A percentile compares a stretch with the other conserved stretches of the same genome.
Evolutionary conservation across 2,797 vertebrate genomes (phyloP).

Genomic region (Myiotriccus ornatus): DNA sequence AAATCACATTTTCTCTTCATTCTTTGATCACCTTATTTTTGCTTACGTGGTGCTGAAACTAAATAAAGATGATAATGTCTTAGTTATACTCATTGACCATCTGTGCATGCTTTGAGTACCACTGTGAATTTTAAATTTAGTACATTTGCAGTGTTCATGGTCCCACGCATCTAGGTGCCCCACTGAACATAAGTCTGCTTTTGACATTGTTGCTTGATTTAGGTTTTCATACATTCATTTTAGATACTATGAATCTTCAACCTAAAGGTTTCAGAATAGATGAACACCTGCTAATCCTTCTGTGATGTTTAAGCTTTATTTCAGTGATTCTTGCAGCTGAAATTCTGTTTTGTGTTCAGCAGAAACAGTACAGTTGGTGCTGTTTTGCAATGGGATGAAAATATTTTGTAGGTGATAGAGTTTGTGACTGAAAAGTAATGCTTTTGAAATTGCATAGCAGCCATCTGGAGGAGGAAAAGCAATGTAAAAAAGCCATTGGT

Average conservation of each 20-base stretch:
- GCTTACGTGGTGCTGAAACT: not conserved
- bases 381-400: conserved; percentile 11
- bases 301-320: not conserved
- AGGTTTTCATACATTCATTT: not conserved
- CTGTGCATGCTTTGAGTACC: not conserved
- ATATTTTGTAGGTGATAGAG: conserved; percentile 1
- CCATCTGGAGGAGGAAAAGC: not conserved
- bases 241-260: not conserved
- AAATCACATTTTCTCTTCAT: not conserved
- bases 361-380: not conserved
- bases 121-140: not conserved
- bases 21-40: not conserved
- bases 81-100: not conserved
- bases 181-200: not conserved
- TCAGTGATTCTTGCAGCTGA: not conserved
- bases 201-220: not conserved
- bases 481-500: not conserved
- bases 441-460: not conserved
- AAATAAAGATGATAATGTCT: not conserved
- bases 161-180: not conserved
- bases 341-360: not conserved
- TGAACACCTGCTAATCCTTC: not conserved
- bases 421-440: not conserved
- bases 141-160: not conserved
- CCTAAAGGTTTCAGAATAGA: not conserved